Evolutionary conservation across 2,113 vertebrate species (phyloP).

Genomic region (Cromileptes altivelis): DNA sequence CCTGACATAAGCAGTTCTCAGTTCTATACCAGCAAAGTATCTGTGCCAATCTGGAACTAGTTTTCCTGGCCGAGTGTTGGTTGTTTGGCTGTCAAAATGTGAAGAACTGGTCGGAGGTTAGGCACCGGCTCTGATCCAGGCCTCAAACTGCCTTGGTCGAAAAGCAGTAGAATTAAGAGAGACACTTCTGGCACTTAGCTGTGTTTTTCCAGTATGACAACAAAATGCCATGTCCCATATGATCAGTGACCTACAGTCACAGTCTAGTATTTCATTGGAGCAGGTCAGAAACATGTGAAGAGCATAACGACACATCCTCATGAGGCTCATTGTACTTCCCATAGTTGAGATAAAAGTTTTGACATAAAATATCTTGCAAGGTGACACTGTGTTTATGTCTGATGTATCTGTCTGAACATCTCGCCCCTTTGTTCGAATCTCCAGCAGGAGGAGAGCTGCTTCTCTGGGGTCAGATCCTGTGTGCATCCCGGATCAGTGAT

Average conservation of each 20-base stretch:
- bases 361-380: neutral
- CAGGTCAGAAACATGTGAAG: neutral
- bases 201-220: conserved; percentile 41
- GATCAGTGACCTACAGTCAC: conserved; percentile 5
- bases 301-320: neutral
- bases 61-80: neutral
- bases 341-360: conserved; percentile 5
- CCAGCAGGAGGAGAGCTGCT: conserved; percentile 74
- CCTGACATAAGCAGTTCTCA: neutral
- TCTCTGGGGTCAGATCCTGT: conserved; percentile 72
- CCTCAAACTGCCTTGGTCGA: neutral
- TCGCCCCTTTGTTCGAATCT: conserved; percentile 46
- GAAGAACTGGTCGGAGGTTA: neutral
- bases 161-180: neutral
- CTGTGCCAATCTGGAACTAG: neutral
- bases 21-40: neutral
- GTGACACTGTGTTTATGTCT: conserved; percentile 33
- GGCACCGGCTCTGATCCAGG: neutral
- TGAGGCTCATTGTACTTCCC: conserved; percentile 8
- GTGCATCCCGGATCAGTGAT: conserved; percentile 73
- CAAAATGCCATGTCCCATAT: conserved; percentile 35
- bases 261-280: conserved; percentile 2
- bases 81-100: neutral
- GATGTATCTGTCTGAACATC: conserved; percentile 50
- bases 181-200: conserved; percentile 28